Conservation (phyloP, 2,888 invertebrate species). For the Thera britannica region DNA sequence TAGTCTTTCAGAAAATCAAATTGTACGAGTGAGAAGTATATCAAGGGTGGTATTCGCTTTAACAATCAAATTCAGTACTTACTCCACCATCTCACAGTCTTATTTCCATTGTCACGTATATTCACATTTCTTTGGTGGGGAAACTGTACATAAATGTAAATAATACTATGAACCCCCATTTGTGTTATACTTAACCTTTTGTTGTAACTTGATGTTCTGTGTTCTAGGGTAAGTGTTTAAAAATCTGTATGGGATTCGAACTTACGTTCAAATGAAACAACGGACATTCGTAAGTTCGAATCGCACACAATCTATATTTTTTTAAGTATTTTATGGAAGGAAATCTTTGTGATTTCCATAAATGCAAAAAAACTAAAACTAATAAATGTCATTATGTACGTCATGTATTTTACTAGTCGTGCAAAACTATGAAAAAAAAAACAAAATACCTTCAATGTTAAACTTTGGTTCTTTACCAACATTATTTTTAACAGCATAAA, state of each 20-base stretch:
- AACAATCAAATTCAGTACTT: conserved; percentile 17
- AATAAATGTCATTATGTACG: too few species aligned
- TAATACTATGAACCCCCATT: conserved; percentile 30
- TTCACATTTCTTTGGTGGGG: conserved; percentile 38
- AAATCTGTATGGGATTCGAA: neutral
- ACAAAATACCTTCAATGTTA: neutral
- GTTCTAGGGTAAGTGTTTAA: conserved; percentile 28
- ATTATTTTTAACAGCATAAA: too few species aligned
- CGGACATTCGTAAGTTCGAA: neutral
- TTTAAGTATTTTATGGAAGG: too few species aligned
- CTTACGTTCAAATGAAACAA: neutral
- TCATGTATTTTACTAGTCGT: neutral
- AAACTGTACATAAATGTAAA: conserved; percentile 40
- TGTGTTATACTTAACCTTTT: conserved; percentile 31
- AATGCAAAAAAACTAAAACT: too few species aligned
- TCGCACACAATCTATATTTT: neutral
- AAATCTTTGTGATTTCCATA: too few species aligned
- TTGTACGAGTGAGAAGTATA: too few species aligned
- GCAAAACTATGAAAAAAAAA: neutral
- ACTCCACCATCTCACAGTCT: conserved; percentile 30
- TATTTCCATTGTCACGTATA: conserved; percentile 22
- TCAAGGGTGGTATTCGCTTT: neutral
- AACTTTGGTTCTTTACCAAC: neutral
- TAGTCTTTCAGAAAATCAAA: too few species aligned
- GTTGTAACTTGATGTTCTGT: conserved; percentile 29